Base-by-base conservation (phyloP, 2,888 invertebrate genomes). In the Archaeoteleia sp. region DNA sequence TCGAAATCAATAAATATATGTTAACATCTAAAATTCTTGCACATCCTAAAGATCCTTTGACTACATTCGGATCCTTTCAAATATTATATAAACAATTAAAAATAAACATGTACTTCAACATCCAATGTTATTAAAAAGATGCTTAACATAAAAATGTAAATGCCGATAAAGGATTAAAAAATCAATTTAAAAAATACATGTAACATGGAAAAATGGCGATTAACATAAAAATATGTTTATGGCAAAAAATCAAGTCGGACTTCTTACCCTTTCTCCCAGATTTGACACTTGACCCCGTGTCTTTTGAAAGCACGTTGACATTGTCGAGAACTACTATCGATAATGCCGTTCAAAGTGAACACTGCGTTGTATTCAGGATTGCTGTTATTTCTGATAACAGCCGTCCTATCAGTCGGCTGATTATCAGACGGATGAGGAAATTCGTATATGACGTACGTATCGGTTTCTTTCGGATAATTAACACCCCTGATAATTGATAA, bases 381-480 rank as follows among this genome's bases (percentile, higher is more conserved):
- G 83, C 93, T 94, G 0, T 94, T 94, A 80, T 94, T 92, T 81
- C 92, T 94, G 1, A 96, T 88, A 1, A 93, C 90, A 0, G 88
- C 86, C 0, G 97, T 96, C 75, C 92, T 91, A 66, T 95, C 93
- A 13, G 88, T 89, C 29, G 90, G 91, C 0, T 91, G 90, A 57
- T 90, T 90, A 37, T 95, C 94, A 90, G 93, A 83, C 13, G 96
- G 96, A 85, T 90, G 95, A 0, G 97, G 97, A 84, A 98, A 95
- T 81, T 97, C 97, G 78, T 93, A 92, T 82, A 93, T 95, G 7
- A 98, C 94, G 81, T 95, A 98, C 0, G 97, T 96, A 79, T 97
- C 96, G 17, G 96, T 89, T 63, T 97, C 96, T 81, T 93, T 93
- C 0, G 95, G 92, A 86, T 94, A 96, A 74, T 94, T 94, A 65